phyloP scores from a whole-genome alignment of 1,140 invertebrate genomes.

The Achroia grisella region DNA sequence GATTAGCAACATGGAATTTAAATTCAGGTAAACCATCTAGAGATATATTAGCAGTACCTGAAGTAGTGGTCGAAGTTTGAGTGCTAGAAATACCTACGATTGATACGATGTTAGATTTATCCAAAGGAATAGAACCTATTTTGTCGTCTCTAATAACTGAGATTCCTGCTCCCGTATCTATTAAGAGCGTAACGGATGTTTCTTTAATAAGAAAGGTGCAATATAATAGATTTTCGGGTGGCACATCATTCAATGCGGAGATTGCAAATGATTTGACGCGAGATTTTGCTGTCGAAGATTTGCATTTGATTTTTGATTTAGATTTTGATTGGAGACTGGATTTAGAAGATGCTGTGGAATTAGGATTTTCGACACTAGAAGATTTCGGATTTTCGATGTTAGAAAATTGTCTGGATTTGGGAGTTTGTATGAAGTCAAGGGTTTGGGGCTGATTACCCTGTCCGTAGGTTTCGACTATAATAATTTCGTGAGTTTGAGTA shows the following conservation, averaged over 20 bases:
- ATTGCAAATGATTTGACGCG: background rate
- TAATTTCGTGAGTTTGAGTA: background rate
- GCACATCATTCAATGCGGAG: constrained; percentile 2
- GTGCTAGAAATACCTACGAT: constrained; percentile 9
- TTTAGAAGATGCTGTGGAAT: background rate
- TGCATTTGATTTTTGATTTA: background rate
- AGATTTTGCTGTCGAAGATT: background rate
- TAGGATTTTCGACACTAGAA: background rate
- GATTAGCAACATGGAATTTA: constrained; percentile 22
- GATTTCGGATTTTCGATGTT: constrained; percentile 5
- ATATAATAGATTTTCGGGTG: constrained; percentile 9
- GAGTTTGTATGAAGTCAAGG: background rate
- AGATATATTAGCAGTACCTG: constrained; percentile 15
- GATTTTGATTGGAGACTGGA: background rate
- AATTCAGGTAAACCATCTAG: constrained; percentile 17
- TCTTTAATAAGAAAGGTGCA: constrained; percentile 3
- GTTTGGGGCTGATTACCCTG: constrained; percentile 7
- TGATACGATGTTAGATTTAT: constrained; percentile 5
- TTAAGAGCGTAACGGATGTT: constrained; percentile 2
- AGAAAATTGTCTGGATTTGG: constrained; percentile 1
- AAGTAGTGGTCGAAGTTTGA: constrained; percentile 3
- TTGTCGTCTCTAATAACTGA: constrained; percentile 10
- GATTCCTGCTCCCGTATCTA: constrained; percentile 13
- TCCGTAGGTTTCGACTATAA: background rate
- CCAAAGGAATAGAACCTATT: constrained; percentile 1